Evolutionary conservation across 2,113 vertebrate genomes (phyloP).

Genomic region (Polyodon spathula): DNA sequence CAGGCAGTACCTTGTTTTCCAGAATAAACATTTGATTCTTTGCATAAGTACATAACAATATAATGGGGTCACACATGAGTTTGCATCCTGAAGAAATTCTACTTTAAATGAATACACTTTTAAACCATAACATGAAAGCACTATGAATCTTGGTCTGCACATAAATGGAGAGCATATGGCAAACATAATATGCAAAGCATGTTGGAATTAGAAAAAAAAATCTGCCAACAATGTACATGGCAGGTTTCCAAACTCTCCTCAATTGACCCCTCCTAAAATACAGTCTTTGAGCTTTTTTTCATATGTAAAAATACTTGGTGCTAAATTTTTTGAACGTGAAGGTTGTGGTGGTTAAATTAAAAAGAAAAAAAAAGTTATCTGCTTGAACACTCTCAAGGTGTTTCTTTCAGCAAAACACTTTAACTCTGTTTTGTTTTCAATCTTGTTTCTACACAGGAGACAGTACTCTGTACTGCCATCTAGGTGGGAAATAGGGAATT

Average conservation of each 20-base stretch:
- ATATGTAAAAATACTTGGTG: constrained; percentile 36
- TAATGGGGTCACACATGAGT: not conserved
- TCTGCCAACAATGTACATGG: constrained; percentile 57
- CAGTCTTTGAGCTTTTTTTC: constrained; percentile 56
- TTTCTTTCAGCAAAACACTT: constrained; percentile 14
- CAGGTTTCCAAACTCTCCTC: constrained; percentile 66
- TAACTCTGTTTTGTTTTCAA: constrained; percentile 20
- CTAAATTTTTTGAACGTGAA: constrained; percentile 27
- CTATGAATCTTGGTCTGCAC: not conserved
- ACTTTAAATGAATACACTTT: constrained; percentile 1
- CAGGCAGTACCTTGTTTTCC: too few species aligned
- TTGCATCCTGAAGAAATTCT: not conserved
- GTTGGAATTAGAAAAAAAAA: constrained; percentile 35
- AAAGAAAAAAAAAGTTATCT: constrained; percentile 16
- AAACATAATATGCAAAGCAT: constrained; percentile 32
- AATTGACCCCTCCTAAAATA: constrained; percentile 58
- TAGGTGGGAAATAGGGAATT: not conserved
- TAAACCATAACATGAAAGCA: not conserved
- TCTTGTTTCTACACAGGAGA: constrained; percentile 24
- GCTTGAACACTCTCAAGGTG: constrained; percentile 24
- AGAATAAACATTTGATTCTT: not conserved
- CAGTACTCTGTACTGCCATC: constrained; percentile 16
- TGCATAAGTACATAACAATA: not conserved
- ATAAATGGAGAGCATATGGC: constrained; percentile 33
- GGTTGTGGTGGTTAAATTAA: constrained; percentile 14